Evolutionary conservation across 2,113 vertebrate genomes (phyloP).

Genomic region (Cnemophilus loriae): DNA sequence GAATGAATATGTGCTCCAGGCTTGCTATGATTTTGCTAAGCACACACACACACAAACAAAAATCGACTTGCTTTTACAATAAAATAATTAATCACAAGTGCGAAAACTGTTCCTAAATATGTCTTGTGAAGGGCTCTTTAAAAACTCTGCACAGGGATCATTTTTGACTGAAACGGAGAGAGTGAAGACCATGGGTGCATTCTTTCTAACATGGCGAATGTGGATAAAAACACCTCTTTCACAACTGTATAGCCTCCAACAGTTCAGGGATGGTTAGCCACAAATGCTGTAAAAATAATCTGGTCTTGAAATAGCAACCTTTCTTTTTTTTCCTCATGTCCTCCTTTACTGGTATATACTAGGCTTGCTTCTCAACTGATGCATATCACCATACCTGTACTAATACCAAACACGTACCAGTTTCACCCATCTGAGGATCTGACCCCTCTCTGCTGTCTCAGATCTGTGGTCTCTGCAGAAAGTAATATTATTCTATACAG

Average conservation of each 20-base stretch:
- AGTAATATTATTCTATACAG: background rate
- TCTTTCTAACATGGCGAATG: background rate
- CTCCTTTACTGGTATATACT: background rate
- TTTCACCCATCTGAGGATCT: background rate
- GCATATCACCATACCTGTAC: background rate
- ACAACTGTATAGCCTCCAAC: background rate
- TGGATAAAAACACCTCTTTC: background rate
- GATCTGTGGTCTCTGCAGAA: background rate
- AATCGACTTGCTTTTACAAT: background rate
- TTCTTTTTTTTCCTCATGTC: background rate
- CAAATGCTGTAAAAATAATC: background rate
- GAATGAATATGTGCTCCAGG: background rate
- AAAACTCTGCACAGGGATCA: background rate
- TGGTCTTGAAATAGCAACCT: slow-evolving; percentile 5
- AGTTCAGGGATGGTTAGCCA: background rate
- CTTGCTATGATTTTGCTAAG: background rate
- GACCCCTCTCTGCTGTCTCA: background rate
- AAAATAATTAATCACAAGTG: background rate
- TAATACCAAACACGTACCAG: background rate
- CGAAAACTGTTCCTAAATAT: background rate
- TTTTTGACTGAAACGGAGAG: background rate
- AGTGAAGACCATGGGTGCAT: background rate
- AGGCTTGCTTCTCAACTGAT: background rate
- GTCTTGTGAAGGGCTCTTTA: background rate
- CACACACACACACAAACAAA: background rate